Conservation (phyloP, 2,113 vertebrate genomes). For the Datnioides undecimradiatus region DNA sequence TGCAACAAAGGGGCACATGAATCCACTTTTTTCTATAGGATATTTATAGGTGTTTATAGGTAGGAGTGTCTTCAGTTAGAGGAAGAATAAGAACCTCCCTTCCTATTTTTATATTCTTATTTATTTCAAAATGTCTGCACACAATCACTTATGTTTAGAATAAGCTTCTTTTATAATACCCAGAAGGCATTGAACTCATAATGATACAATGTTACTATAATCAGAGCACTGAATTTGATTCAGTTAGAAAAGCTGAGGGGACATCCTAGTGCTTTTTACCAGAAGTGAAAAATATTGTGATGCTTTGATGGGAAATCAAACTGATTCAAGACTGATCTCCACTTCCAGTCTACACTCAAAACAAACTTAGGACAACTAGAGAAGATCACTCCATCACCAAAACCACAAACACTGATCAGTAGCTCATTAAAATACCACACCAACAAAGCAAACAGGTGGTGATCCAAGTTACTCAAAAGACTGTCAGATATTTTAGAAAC, state of each 20-base stretch:
- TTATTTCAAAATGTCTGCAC: conserved; percentile 22
- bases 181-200: background rate
- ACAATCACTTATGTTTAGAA: conserved; percentile 1
- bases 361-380: conserved; percentile 19
- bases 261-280: background rate
- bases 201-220: conserved; percentile 10
- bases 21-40: conserved; percentile 1
- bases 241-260: background rate
- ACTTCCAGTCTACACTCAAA: conserved; percentile 13
- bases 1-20: background rate
- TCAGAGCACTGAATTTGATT: background rate
- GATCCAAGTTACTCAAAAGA: conserved; percentile 50
- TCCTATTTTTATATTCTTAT: too few relatives aligned
- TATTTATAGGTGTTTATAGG: background rate
- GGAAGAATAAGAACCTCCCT: too few relatives aligned
- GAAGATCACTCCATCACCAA: conserved; percentile 15
- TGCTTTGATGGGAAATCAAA: conserved; percentile 3
- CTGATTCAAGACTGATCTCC: conserved; percentile 6
- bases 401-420: conserved; percentile 30
- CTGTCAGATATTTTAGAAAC: conserved; percentile 35
- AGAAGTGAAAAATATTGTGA: background rate
- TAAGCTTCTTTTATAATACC: background rate
- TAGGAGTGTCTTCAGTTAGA: background rate
- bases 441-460: conserved; percentile 42
- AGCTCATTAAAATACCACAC: conserved; percentile 39